Evolutionary conservation across 2,888 invertebrate species (phyloP), one percentile per base, ranked within the genome.

Genomic region (Macrosiphum euphorbiae): DNA sequence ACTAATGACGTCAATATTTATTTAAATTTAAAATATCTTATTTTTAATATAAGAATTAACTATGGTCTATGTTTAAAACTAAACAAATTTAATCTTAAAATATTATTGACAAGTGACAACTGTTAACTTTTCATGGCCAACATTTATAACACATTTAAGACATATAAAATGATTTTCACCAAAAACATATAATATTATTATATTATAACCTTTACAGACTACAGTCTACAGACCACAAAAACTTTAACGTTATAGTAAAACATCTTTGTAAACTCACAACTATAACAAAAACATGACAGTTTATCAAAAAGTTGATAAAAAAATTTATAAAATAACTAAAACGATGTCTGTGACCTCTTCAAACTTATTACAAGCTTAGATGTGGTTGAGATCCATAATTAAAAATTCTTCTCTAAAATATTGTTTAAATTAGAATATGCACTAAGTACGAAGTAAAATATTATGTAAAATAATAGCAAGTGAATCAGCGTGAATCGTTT

Each of bases 351-450:
- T 7, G 78, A 35, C 78, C 16, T 16, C 20, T 78, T 67, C 5
- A 78, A 78, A 78, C 35, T 78, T 35, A 35, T 16, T 35, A 35
- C 35, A 20, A 35, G 8, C 35, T 78, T 8, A 35, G 20, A 20
- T 78, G 78, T 78, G 8, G 20, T 78, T 8, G 7, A 78, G 7
- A 78, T 11, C 8, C 35, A 78, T 78, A 35, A 78, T 78, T 35
- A 78, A 78, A 67, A 67, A 67, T n/a, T 67, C 67, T 67, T n/a
- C n/a, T 67, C 13, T 67, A 67, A n/a, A 67, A 67, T 67, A 67
- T 67, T 5, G 16, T 67, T 67, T 67, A 55, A 55, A 55, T 55
- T 55, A 16, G 16, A 1, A 67, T 67, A 35, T 35, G n/a, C 16
- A 67, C 1, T 16, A 67, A n/a, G 67, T 67, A 67, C n/a, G n/a